A percentile compares a stretch with the other conserved stretches of the same genome.
These are phyloP conservation scores for Herpailurus yagouaroundi DNA, from an alignment of 2,113 vertebrate species.

Conservation along the genomic window DNA sequence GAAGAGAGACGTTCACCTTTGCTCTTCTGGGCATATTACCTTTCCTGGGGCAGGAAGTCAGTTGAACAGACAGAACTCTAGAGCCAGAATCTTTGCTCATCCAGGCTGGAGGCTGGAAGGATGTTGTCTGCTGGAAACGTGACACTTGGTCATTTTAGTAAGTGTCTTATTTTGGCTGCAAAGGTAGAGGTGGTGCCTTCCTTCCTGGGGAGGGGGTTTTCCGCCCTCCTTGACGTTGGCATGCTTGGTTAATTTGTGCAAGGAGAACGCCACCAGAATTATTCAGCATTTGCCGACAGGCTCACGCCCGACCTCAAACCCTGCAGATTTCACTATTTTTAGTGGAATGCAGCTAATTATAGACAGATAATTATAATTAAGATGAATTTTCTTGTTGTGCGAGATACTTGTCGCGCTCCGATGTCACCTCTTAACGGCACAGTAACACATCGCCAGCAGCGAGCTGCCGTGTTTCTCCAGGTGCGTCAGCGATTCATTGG, in stretches of 20 bases:
- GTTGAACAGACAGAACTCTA: neutral
- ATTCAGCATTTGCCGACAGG: neutral
- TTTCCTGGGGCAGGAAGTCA: neutral
- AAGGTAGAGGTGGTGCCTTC: neutral
- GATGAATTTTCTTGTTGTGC: neutral
- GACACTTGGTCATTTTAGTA: neutral
- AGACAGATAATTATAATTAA: neutral
- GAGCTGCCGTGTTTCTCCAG: rapidly evolving
- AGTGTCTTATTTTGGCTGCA: neutral
- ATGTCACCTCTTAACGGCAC: neutral
- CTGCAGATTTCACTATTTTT: neutral
- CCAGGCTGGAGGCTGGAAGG: neutral
- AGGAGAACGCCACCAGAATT: neutral
- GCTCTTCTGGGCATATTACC: neutral
- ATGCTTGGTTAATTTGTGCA: neutral
- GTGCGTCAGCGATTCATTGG: neutral
- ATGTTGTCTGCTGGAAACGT: neutral
- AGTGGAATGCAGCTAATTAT: neutral
- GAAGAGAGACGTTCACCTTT: neutral
- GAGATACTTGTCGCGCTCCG: rapidly evolving
- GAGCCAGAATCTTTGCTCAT: neutral
- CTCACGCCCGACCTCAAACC: neutral
- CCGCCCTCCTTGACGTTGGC: rapidly evolving
- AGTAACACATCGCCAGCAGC: rapidly evolving
- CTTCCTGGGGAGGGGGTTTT: neutral